Evolutionary conservation across 1,140 invertebrate species (phyloP).

Genomic region (Cecropterus lyciades): DNA sequence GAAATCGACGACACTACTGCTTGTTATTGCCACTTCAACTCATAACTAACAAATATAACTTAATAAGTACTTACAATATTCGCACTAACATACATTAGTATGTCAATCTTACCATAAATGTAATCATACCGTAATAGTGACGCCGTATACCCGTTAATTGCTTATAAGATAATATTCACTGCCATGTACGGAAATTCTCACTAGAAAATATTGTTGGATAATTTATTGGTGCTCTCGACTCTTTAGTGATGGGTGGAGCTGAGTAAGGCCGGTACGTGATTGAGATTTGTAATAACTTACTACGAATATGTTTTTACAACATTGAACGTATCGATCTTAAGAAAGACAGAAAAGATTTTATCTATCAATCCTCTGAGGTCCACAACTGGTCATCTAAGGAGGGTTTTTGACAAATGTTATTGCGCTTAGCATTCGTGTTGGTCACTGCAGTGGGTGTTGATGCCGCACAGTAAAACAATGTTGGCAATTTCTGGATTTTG

Average conservation of each 20-base stretch:
- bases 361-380: no score
- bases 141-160: slow-evolving; percentile 31
- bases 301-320: slow-evolving; percentile 1
- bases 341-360: no score
- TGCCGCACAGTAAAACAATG: no score
- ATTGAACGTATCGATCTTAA: not conserved
- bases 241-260: slow-evolving; percentile 11
- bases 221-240: slow-evolving; percentile 18
- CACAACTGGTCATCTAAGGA: no score
- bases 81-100: slow-evolving; percentile 14
- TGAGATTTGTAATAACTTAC: slow-evolving; percentile 7
- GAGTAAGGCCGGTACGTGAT: slow-evolving; percentile 15
- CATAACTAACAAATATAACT: not conserved
- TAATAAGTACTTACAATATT: slow-evolving; percentile 2
- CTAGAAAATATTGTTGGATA: slow-evolving; percentile 32
- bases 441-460: no score
- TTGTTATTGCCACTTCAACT: not conserved
- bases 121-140: slow-evolving; percentile 14
- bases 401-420: no score
- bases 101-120: slow-evolving; percentile 28
- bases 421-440: no score
- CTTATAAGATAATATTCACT: slow-evolving; percentile 33
- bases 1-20: no score
- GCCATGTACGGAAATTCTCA: slow-evolving; percentile 33
- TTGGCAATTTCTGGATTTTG: no score